Evolutionary conservation across 92 coral and sea anemone genomes (phyloP), one percentile per base, ranked within the genome.

Genomic region (Nematostella vectensis): DNA sequence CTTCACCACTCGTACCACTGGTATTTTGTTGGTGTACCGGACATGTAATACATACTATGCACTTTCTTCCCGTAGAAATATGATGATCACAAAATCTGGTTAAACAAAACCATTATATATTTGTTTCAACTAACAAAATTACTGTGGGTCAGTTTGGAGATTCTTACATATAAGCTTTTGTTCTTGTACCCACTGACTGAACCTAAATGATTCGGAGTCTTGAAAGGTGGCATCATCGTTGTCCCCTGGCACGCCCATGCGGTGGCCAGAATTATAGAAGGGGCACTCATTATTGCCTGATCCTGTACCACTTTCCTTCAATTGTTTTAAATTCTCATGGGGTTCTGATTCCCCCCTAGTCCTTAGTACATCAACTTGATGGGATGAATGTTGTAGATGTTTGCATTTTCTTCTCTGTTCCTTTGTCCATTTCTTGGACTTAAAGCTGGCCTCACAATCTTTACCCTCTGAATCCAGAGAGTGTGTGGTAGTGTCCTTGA

Each of bases 381-480:
- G 11, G 38, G 27, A 52, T 3, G 31, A 30, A 12, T 64, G 1
- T 22, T 55, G 67, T 43, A 56, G 39, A 11, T 25, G 31, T 22
- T 25, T 57, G 28, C 67, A 59, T 17, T 62, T 69, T 28, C 13
- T 44, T 22, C 48, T 48, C 29, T 69, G 76, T 39, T 64, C 65
- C 21, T 21, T 54, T 8, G 55, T 47, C 76, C 71, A 62, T 21
- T 75, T 49, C 12, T 70, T 54, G 51, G 54, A 75, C 26, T 51
- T 49, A 55, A 75, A 70, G 16, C 67, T 44, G 12, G 76, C 60
- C 20, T 59, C 74, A 38, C 19, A 13, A 26, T 18, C 11, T 18
- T 39, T 11, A 10, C 24, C 24, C 2, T 33, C 54, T 16, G 47
- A 22, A 10, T 25, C 36, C 42, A 8, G 9, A 36, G 15, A 8